Evolutionary conservation across 1,140 invertebrate genomes (phyloP).

Genomic region (Microplitis demolitor): DNA sequence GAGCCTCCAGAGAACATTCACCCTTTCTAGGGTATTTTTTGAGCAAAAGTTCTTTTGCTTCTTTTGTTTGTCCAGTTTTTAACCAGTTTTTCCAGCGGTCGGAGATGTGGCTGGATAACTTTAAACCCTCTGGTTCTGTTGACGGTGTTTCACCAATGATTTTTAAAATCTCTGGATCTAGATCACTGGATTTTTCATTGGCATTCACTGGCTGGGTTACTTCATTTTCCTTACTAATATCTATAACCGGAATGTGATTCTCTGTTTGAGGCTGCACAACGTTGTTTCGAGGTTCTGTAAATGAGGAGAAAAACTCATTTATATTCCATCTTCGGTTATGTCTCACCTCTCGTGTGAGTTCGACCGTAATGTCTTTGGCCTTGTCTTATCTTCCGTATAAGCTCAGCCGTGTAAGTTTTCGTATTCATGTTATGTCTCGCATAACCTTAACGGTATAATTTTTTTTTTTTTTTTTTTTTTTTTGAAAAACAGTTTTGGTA

Average conservation of each 20-base stretch:
- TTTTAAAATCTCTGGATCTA: background rate
- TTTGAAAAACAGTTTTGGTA: background rate
- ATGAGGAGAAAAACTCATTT: no score
- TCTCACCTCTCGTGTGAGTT: background rate
- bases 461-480: background rate
- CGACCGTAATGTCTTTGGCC: background rate
- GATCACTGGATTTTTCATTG: background rate
- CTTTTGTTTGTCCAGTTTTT: background rate
- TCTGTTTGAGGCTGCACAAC: no score
- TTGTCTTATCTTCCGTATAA: background rate
- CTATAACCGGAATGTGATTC: no score
- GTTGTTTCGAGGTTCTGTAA: no score
- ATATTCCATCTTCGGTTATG: background rate
- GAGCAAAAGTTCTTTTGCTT: conserved; percentile 3
- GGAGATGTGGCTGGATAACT: background rate
- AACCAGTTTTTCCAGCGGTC: conserved; percentile 14
- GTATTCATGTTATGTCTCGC: background rate
- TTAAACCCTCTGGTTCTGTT: background rate
- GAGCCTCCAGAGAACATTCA: background rate
- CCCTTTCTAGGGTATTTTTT: conserved; percentile 17
- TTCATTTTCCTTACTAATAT: no score
- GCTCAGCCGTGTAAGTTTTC: background rate
- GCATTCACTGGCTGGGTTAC: background rate
- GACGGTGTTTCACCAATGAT: conserved; percentile 1
- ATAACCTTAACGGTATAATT: background rate